Conservation (phyloP, 2,797 vertebrate species). For the Nothura maculosa region DNA sequence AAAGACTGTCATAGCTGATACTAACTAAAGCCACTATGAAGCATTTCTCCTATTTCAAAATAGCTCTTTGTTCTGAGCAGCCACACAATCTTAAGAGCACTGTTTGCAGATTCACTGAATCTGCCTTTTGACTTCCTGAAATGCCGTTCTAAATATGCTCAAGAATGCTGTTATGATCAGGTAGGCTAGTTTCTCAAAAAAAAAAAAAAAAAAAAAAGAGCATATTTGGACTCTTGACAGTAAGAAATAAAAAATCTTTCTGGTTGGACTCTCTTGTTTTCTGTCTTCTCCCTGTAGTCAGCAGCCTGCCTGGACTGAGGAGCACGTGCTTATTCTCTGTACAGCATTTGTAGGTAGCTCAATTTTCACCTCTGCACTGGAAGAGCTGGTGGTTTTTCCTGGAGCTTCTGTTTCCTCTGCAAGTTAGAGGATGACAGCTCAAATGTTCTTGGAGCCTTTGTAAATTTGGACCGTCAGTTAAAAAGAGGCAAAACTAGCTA, state of each 20-base stretch:
- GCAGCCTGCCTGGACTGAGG: not conserved
- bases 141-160: not conserved
- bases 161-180: no score
- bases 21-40: not conserved
- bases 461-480: not conserved
- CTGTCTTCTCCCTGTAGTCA: not conserved
- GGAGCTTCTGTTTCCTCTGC: not conserved
- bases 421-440: conserved; percentile 5
- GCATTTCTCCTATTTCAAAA: not conserved
- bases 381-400: not conserved
- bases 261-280: not conserved
- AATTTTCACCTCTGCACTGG: not conserved
- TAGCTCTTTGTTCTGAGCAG: not conserved
- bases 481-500: not conserved
- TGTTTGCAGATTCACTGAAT: not conserved
- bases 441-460: conserved; percentile 1
- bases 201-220: no score
- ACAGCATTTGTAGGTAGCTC: not conserved
- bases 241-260: not conserved
- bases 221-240: not conserved
- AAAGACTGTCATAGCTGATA: not conserved
- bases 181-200: no score
- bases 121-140: not conserved
- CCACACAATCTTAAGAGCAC: not conserved
- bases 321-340: not conserved